Evolutionary conservation across 2,888 invertebrate genomes (phyloP), one percentile per base, ranked within the genome.

Genomic region (Noctua pronuba): DNA sequence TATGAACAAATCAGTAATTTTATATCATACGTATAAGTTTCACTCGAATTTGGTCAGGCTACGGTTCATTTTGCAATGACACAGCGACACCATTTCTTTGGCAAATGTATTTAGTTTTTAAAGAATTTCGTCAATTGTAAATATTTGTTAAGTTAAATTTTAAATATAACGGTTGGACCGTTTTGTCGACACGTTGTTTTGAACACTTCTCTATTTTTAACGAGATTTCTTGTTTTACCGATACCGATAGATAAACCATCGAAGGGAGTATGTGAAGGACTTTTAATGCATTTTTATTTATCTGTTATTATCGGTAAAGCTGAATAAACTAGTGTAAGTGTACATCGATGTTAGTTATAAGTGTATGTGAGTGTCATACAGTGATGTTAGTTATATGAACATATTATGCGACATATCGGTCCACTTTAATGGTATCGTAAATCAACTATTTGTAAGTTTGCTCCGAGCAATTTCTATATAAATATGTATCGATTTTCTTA

Each of bases 61-160:
- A 62, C 58, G 21, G 65, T 66, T 35, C 49, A 66, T 70, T 66
- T 70, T 69, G 60, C 28, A 58, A 60, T 18, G 21, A 24, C 77
- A 41, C 52, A 21, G 16, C 35, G 24, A 52, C 49, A 67, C 83
- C 86, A 83, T 86, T 86, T 86, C 75, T 83, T 86, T 86, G 85
- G 75, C 86, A 86, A 75, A 83, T 74, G 38, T 62, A 52, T 64
- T 64, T 44, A 11, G 38, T 58, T 52, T 38, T 67, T 24, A 52
- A 72, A 64, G 16, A 62, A 13, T 66, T 71, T 44, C 74, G 60
- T 73, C 55, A 68, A 64, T 76, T 84, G 84, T 85, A 85, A 76
- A 84, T 75, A 67, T 46, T 72, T 70, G 13, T 55, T 85, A 72
- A 74, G 62, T 69, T 68, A 52, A 55, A 64, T 24, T 71, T 64